phyloP scores from a whole-genome alignment of 1,140 invertebrate species.

The Zaprionus camerounensis region DNA sequence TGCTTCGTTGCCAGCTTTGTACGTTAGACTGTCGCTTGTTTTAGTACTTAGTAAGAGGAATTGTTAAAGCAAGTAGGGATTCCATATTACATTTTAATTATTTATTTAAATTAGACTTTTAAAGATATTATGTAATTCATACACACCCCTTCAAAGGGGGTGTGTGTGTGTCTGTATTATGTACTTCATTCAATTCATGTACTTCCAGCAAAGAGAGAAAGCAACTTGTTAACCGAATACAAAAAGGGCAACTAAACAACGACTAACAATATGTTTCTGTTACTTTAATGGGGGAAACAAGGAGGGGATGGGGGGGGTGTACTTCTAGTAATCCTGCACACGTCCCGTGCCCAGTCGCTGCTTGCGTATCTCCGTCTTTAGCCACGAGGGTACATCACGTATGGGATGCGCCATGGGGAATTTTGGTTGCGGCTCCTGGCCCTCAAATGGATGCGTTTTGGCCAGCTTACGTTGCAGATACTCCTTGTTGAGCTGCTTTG shows the following conservation, averaged over 20 bases:
- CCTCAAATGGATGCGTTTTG: constrained; percentile 92
- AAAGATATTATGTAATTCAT: constrained; percentile 36
- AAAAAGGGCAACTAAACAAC: constrained; percentile 29
- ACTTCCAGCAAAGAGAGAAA: constrained; percentile 44
- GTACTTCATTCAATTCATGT: constrained; percentile 50
- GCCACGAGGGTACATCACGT: constrained; percentile 90
- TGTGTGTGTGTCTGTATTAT: background rate
- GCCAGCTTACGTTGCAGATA: constrained; percentile 92
- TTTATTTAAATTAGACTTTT: constrained; percentile 40
- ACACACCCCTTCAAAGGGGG: background rate
- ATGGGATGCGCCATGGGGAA: constrained; percentile 91
- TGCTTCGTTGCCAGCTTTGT: background rate
- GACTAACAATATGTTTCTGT: constrained; percentile 21
- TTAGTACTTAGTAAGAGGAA: constrained; percentile 12
- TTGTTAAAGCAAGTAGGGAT: constrained; percentile 37
- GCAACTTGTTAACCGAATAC: constrained; percentile 46
- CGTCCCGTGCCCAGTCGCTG: constrained; percentile 88
- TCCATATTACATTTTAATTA: constrained; percentile 33
- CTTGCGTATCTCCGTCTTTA: constrained; percentile 89
- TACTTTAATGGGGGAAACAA: background rate
- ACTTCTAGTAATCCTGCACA: constrained; percentile 87
- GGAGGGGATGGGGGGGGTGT: too few relatives aligned
- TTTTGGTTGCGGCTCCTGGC: constrained; percentile 87
- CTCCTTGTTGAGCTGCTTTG: constrained; percentile 94
- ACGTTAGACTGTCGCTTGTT: background rate